Conservation (phyloP, 1,140 invertebrate species). For the Polypedilum pembai region DNA sequence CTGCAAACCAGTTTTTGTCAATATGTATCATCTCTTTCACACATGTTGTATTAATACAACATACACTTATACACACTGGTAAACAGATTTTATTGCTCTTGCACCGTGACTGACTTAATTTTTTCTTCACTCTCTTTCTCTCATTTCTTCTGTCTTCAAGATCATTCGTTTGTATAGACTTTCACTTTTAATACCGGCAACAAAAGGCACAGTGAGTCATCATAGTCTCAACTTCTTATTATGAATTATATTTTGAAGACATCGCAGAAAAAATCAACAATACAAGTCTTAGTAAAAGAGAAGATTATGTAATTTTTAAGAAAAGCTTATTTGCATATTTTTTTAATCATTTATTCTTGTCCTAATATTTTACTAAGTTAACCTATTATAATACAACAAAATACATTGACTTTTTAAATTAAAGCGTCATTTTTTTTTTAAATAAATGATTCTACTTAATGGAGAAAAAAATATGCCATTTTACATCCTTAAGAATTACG, state of each 20-base stretch:
- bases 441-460: too few relatives aligned
- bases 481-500: too few relatives aligned
- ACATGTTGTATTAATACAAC: not conserved
- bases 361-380: too few relatives aligned
- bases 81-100: not conserved
- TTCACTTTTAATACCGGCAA: not conserved
- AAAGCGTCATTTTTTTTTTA: too few relatives aligned
- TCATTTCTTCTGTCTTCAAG: not conserved
- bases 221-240: not conserved
- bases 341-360: too few relatives aligned
- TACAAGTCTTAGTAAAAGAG: not conserved
- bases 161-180: not conserved
- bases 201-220: not conserved
- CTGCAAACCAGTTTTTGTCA: too few relatives aligned
- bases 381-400: too few relatives aligned
- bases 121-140: not conserved
- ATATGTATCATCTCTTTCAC: not conserved
- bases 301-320: not conserved
- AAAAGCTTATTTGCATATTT: too few relatives aligned
- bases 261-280: not conserved
- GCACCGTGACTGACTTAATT: conserved; percentile 2
- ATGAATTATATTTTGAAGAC: not conserved
- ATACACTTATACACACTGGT: not conserved
- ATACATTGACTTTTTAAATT: too few relatives aligned
- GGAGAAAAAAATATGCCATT: too few relatives aligned